Conservation (phyloP, 2,113 vertebrate genomes). For the Tachysurus vachellii region DNA sequence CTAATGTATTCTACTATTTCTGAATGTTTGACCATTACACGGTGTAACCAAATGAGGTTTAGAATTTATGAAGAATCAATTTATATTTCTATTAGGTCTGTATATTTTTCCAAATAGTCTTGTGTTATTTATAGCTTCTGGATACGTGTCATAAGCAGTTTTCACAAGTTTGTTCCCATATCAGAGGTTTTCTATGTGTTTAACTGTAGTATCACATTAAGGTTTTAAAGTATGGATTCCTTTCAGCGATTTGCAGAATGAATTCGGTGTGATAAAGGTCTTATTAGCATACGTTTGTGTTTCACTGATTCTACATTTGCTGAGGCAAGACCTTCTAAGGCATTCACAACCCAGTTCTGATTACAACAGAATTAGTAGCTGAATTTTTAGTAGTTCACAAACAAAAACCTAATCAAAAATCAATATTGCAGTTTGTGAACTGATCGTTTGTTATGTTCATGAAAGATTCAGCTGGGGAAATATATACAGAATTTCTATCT, state of each 20-base stretch:
- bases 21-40: not conserved
- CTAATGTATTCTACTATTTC: not conserved
- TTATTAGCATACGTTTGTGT: constrained; percentile 35
- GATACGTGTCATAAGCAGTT: too few species aligned
- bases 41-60: not conserved
- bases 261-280: constrained; percentile 28
- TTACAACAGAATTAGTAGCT: not conserved
- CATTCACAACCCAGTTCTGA: constrained; percentile 2
- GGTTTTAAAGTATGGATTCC: not conserved
- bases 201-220: not conserved
- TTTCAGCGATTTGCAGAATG: not conserved
- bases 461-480: not conserved
- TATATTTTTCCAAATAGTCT: not conserved
- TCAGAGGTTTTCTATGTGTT: not conserved
- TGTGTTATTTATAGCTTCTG: not conserved
- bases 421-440: not conserved
- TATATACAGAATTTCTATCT: too few species aligned
- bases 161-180: not conserved
- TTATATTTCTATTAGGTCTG: not conserved
- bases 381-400: not conserved
- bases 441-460: not conserved
- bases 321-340: constrained; percentile 20
- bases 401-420: not conserved
- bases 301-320: constrained; percentile 34
- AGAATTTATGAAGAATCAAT: not conserved